Evolutionary conservation across 30 jellyfish, hydroid and myxozoan species (phyloP), one percentile per base, ranked within the genome.

Genomic region (Aurelia sp.): DNA sequence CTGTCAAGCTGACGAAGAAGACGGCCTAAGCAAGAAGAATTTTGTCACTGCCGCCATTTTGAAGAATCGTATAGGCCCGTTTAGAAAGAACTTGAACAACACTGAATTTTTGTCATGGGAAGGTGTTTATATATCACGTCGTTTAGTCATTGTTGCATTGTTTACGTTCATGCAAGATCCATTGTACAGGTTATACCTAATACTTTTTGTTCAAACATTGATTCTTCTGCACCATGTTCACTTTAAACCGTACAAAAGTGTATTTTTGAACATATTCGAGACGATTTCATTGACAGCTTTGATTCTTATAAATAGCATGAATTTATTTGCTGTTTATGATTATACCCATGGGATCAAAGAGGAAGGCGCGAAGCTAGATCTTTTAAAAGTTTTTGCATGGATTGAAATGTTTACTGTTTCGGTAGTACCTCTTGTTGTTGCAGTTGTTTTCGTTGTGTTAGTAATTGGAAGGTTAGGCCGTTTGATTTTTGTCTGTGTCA

Each of bases 111-210:
- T 66, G 47, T 66, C 78, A 53, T 66, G 78, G 78, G 78, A 66
- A 30, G 78, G 78, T 66, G 78, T 66, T 9, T 66, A 66, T 58
- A 30, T 66, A 66, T 66, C 47, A 13, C 78, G 78, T 3, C 78
- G 78, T 8, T 66, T 66, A 58, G 16, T 66, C 21, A 8, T 66
- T 11, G 78, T 66, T 30, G 21, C 78, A 3, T 53, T 66, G 57
- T 66, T 66, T 30, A 58, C 47, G 47, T 27, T 66, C 47, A 58
- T 66, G 5, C 30, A 66, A 19, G 37, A 66, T 33, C 58, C 78
- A 23, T 11, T 30, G n/a, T 66, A 23, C 57, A 66, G 30, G 58
- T 58, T 66, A 11, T 66, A 66, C 22, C 19, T 66, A 1, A 19
- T 66, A 66, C 78, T 66, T 11, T 35, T 58, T 27, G 78, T 53